Conservation (phyloP, 2,888 invertebrate genomes). For the Petrolisthes cinctipes region DNA sequence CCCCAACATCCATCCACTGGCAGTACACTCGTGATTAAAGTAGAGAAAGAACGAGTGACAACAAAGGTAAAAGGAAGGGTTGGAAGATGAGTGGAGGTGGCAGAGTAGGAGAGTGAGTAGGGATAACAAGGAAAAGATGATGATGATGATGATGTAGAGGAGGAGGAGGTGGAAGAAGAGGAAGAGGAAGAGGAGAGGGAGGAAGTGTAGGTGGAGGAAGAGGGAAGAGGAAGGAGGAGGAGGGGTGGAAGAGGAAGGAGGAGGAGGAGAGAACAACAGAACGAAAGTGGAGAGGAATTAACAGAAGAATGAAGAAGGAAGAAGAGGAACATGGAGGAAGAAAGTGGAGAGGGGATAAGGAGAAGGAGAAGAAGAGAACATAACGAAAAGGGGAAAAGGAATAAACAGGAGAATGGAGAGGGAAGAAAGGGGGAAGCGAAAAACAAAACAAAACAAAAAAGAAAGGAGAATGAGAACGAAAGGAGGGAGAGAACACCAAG, state of each 20-base stretch:
- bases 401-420: not conserved
- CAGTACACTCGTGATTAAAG: not conserved
- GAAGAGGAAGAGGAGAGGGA: not conserved
- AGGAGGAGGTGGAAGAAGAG: not conserved
- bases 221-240: not conserved
- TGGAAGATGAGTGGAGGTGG: too few relatives aligned
- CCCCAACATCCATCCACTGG: not conserved
- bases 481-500: conserved; percentile 10
- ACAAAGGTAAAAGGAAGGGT: too few relatives aligned
- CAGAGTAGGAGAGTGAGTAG: too few relatives aligned
- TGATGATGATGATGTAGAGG: not conserved
- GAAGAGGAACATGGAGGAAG: not conserved
- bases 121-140: not conserved
- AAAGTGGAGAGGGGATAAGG: not conserved
- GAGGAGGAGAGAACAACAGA: not conserved
- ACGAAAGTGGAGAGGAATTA: not conserved
- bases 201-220: not conserved
- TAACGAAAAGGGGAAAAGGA: not conserved
- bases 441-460: not conserved
- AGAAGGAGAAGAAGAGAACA: not conserved
- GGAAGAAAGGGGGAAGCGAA: not conserved
- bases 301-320: not conserved
- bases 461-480: not conserved
- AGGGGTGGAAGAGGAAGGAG: not conserved
- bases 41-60: too few relatives aligned